These are phyloP conservation scores for Standfussiana lucernea DNA, from an alignment of 2,888 invertebrate species.

Conservation along the genomic window DNA sequence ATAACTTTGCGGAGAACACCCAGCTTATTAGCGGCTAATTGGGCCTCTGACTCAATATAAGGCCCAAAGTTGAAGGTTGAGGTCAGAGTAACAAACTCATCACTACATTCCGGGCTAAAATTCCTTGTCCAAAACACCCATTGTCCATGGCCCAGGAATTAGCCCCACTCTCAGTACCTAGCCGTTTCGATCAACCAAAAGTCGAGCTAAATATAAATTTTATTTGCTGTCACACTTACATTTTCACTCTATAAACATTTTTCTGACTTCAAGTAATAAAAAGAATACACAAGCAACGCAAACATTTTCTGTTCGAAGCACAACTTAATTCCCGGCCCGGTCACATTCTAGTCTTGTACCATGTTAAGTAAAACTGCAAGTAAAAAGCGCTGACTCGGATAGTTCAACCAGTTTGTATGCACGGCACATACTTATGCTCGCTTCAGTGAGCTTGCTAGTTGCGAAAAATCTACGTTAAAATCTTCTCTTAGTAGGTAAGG, in stretches of 20 bases:
- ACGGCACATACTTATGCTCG: slow-evolving; percentile 56
- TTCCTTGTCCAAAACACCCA: not conserved
- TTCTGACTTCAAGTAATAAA: not conserved
- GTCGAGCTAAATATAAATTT: not conserved
- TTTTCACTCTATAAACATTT: not conserved
- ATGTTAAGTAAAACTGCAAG: slow-evolving; percentile 43
- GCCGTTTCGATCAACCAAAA: not conserved
- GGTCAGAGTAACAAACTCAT: not conserved
- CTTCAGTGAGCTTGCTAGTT: slow-evolving; percentile 40
- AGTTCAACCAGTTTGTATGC: slow-evolving; percentile 56
- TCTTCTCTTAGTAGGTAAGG: slow-evolving; percentile 51
- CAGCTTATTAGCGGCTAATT: not conserved
- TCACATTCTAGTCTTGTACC: slow-evolving; percentile 28
- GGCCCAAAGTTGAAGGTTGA: not conserved
- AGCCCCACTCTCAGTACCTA: not conserved
- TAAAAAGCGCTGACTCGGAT: slow-evolving; percentile 35
- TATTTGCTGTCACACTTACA: not conserved
- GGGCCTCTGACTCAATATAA: not conserved
- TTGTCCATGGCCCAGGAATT: not conserved
- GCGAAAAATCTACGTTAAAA: slow-evolving; percentile 61
- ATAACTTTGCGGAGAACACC: not conserved
- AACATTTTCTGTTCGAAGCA: slow-evolving; percentile 6
- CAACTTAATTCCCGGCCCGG: slow-evolving; percentile 20
- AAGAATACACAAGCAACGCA: not conserved
- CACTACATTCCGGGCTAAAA: not conserved